Conservation (phyloP, 1,140 invertebrate species). For the Melitaea cinxia region DNA sequence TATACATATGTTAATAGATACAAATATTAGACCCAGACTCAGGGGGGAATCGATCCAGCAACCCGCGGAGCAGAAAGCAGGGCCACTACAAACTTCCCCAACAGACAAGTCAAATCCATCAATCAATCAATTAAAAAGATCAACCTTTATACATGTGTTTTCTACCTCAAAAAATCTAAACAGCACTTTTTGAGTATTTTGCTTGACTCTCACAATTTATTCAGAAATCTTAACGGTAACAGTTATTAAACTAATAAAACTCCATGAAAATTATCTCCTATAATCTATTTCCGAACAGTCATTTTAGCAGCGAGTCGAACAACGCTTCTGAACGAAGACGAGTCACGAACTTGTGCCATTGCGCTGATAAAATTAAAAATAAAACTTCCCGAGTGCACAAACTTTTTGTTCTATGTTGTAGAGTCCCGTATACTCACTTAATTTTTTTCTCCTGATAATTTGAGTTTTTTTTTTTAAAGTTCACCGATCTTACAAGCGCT, state of each 20-base stretch:
- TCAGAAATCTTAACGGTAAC: conserved; percentile 14
- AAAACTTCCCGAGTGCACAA: conserved; percentile 9
- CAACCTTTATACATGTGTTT: too few relatives aligned
- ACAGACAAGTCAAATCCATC: too few relatives aligned
- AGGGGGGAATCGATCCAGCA: too few relatives aligned
- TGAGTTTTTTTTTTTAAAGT: too few relatives aligned
- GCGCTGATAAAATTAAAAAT: conserved; percentile 27
- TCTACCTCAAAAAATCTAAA: too few relatives aligned
- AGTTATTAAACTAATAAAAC: conserved; percentile 26
- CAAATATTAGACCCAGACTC: too few relatives aligned
- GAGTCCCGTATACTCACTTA: neutral
- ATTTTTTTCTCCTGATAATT: too few relatives aligned
- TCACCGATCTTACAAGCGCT: too few relatives aligned
- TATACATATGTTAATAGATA: too few relatives aligned
- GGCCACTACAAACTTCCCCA: too few relatives aligned
- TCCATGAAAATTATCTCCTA: conserved; percentile 26
- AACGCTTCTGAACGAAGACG: conserved; percentile 35
- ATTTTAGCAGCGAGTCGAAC: conserved; percentile 28
- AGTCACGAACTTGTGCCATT: conserved; percentile 36
- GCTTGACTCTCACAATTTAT: conserved; percentile 1
- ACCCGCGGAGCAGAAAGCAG: too few relatives aligned
- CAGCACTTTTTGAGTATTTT: neutral
- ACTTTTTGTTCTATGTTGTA: conserved; percentile 1
- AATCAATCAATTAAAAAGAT: too few relatives aligned
- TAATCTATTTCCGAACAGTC: conserved; percentile 33